These are phyloP conservation scores for Sus scrofa DNA, from an alignment of 2,113 vertebrate genomes.

Conservation along the genomic window DNA sequence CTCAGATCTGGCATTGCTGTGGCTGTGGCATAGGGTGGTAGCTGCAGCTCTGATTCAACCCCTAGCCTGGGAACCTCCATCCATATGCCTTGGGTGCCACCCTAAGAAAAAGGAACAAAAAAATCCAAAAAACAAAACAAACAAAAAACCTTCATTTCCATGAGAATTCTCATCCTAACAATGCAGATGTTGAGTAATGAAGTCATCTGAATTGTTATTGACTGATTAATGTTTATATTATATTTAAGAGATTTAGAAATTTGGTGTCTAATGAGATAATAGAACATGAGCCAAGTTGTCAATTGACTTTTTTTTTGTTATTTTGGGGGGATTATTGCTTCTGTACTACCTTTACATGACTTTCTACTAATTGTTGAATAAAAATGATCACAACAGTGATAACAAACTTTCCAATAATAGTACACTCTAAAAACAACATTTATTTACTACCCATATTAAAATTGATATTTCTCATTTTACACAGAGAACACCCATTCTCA, in stretches of 20 bases:
- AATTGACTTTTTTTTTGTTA: neutral
- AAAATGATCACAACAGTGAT: neutral
- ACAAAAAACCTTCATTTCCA: too few species aligned
- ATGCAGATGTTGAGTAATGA: neutral
- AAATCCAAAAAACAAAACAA: too few species aligned
- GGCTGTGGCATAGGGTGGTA: too few species aligned
- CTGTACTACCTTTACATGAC: neutral
- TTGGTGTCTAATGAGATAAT: neutral
- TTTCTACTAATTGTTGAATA: neutral
- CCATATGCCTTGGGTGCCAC: too few species aligned
- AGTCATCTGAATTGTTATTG: neutral
- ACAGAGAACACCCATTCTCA: neutral
- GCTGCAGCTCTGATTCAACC: too few species aligned
- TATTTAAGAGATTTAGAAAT: neutral
- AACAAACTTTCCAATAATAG: neutral
- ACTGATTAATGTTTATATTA: neutral
- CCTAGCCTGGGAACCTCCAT: too few species aligned
- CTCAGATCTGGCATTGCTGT: too few species aligned
- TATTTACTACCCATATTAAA: neutral
- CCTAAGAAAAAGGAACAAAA: too few species aligned
- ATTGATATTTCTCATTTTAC: neutral
- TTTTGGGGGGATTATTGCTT: neutral
- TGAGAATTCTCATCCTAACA: neutral
- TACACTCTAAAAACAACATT: neutral
- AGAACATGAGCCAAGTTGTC: neutral